Percentiles rank a stretch among this genome's conserved stretches.
These are phyloP conservation scores for Cataglyphis altisquamis DNA, from an alignment of 2,888 invertebrate species.

Conservation along the genomic window DNA sequence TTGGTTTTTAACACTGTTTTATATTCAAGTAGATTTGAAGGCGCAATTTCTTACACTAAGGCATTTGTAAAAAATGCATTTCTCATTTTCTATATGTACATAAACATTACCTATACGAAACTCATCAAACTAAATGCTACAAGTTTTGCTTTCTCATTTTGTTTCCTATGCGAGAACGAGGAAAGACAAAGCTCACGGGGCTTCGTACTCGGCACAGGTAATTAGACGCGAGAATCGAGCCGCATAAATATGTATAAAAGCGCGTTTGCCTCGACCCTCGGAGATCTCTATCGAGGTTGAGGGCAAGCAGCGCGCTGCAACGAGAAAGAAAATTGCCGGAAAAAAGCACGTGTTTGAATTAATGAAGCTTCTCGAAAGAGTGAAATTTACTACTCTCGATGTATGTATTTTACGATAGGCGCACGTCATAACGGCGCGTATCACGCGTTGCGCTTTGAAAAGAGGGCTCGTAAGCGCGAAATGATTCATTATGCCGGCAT, in stretches of 20 bases:
- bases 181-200: background rate
- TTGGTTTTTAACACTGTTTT: constrained; percentile 5
- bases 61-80: background rate
- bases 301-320: background rate
- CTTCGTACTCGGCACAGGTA: background rate
- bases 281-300: background rate
- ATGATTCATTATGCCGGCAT: constrained; percentile 43
- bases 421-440: constrained; percentile 15
- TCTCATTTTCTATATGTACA: background rate
- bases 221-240: constrained; percentile 26
- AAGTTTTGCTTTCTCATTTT: background rate
- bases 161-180: background rate
- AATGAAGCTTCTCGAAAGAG: constrained; percentile 24
- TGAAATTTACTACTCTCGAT: background rate
- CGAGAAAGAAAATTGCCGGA: background rate
- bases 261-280: background rate
- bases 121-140: background rate
- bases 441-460: constrained; percentile 27
- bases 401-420: constrained; percentile 16
- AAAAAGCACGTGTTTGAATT: constrained; percentile 28
- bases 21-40: background rate
- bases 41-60: background rate
- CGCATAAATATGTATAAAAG: constrained; percentile 33
- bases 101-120: background rate
- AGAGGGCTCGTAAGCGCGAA: constrained; percentile 25